Base-by-base conservation (phyloP, 2,797 vertebrate species). In the Acanthopagrus latus region DNA sequence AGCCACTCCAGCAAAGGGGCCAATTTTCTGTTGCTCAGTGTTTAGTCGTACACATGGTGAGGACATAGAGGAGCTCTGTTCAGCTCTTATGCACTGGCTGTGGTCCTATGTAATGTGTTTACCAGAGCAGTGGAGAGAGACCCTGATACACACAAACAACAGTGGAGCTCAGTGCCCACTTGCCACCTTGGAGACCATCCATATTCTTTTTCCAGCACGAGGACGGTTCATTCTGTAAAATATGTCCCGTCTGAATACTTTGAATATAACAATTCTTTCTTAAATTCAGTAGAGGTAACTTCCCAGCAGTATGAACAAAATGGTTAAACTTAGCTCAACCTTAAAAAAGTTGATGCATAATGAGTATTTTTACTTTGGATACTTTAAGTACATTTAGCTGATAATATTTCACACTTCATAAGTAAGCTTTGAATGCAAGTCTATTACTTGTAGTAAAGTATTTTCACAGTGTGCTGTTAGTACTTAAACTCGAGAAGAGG, bases 51-150 rank as follows among this genome's bases (percentile, higher is more conserved):
- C 90, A 91, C 91, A 91, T 68, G 81, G 78, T 80, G 89, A 89
- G 93, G 89, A 90, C 93, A 93, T 71, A 86, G 85, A 86, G 85
- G 76, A 70, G 86, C 89, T 91, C 89, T 92, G 91, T 91, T 93
- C 89, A 88, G 91, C 90, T 89, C 87, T 87, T 83, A 80, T 87
- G 91, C 90, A 84, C 91, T 94, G 94, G 93, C 94, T 89, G 62
- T 72, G 85, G 84, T 93, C 92, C 93, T 89, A 76, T 88, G 84
- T 86, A 91, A 89, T 75, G 84, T 92, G 91, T 94, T 94, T 93
- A 91, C 89, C 83, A 66, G 82, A 85, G 88, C 88, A 89, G 62
- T 74, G 91, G 89, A 90, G 88, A 92, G 92, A 86, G 82, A 92
- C 80, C 71, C 78, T 74, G 81, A 84, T 80, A 62, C 86, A 88